These are phyloP conservation scores for Aplysina aerophoba DNA, from an alignment of 37 sponge, comb jelly and placozoan genomes.

Conservation along the genomic window DNA sequence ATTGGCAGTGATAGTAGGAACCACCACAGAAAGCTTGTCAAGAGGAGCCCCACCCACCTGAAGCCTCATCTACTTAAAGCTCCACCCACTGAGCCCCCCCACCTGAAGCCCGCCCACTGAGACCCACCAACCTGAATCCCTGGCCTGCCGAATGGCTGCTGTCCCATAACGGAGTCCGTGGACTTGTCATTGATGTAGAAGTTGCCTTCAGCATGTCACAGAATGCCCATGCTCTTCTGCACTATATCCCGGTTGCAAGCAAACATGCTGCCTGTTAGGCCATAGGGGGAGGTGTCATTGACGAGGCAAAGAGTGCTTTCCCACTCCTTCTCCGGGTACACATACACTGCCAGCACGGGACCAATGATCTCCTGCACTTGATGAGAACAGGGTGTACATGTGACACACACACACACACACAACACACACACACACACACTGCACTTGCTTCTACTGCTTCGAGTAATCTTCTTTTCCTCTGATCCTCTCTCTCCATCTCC, in stretches of 20 bases:
- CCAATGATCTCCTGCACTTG: constrained; percentile 99
- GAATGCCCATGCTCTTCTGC: constrained; percentile 42
- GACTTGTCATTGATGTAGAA: constrained; percentile 96
- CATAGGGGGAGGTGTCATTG: constrained; percentile 82
- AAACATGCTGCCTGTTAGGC: constrained; percentile 89
- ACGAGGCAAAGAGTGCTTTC: constrained; percentile 77
- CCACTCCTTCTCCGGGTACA: constrained; percentile 79
- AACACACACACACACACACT: too few species aligned
- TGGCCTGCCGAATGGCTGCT: constrained; percentile 97
- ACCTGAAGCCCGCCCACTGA: background rate
- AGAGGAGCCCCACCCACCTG: too few species aligned
- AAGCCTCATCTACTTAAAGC: too few species aligned
- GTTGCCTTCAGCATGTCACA: constrained; percentile 89
- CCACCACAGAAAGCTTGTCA: too few species aligned
- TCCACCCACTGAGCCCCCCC: background rate
- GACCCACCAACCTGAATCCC: constrained; percentile 71
- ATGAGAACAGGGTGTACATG: too few species aligned
- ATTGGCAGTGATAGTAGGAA: too few species aligned
- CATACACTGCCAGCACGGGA: constrained; percentile 90
- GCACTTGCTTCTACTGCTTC: too few species aligned
- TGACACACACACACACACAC: too few species aligned
- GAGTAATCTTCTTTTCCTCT: too few species aligned
- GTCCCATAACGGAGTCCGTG: constrained; percentile 98
- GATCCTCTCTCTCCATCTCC: too few species aligned
- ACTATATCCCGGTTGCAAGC: constrained; percentile 79